A percentile compares a stretch with the other conserved stretches of the same genome.
These are phyloP conservation scores for Platycercus adscitus DNA, from an alignment of 2,113 vertebrate genomes.

Conservation along the genomic window DNA sequence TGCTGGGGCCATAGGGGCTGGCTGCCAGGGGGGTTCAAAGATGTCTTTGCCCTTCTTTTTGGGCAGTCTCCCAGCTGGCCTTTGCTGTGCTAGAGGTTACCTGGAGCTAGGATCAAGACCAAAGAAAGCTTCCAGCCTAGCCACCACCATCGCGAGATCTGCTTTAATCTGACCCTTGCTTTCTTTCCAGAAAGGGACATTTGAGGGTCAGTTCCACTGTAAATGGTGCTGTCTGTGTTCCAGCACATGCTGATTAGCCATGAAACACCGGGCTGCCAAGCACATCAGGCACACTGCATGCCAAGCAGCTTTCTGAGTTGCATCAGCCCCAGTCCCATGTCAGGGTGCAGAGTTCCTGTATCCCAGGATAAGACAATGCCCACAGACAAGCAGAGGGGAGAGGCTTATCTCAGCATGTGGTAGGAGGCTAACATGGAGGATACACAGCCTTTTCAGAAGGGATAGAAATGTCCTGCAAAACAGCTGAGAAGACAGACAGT, in stretches of 20 bases:
- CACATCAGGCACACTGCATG: constrained; percentile 1
- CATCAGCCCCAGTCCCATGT: fast-evolving
- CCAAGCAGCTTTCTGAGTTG: not conserved
- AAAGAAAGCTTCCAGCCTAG: not conserved
- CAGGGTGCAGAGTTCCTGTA: fast-evolving
- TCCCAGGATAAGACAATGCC: not conserved
- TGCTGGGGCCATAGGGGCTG: not conserved
- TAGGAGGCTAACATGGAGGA: fast-evolving
- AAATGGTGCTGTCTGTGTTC: constrained; percentile 1
- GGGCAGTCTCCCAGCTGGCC: not conserved
- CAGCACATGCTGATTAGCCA: constrained; percentile 10
- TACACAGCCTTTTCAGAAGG: not conserved
- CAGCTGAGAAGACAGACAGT: not conserved
- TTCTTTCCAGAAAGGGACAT: not conserved
- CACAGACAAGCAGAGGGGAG: not conserved
- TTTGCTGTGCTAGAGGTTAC: not conserved
- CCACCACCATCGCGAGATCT: not conserved
- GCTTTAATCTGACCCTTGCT: not conserved
- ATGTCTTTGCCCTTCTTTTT: not conserved
- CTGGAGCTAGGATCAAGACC: not conserved
- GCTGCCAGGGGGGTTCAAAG: not conserved
- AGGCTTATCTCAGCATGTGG: not conserved
- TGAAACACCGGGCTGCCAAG: constrained; percentile 8
- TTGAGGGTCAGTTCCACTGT: constrained; percentile 6
- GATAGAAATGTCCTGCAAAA: not conserved